Percentiles rank a stretch among this genome's conserved stretches.
phyloP scores from a whole-genome alignment of 2,113 vertebrate species.

The Sturnus vulgaris region DNA sequence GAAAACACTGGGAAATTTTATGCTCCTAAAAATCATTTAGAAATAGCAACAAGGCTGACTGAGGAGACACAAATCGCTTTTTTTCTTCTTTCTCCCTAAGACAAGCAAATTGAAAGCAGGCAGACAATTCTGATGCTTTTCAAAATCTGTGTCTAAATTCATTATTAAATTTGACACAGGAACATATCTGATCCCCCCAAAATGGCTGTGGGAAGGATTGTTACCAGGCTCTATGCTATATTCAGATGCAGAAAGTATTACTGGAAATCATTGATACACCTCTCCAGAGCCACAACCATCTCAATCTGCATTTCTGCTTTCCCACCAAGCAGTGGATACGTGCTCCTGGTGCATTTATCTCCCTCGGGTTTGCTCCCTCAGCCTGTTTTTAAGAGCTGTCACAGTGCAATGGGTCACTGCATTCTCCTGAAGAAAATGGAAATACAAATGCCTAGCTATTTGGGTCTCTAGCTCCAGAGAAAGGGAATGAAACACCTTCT shows the following conservation, averaged over 20 bases:
- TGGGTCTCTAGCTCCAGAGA: background rate
- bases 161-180: background rate
- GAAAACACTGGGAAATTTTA: background rate
- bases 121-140: background rate
- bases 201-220: background rate
- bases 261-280: background rate
- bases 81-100: background rate
- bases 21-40: background rate
- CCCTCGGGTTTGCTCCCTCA: background rate
- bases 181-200: background rate
- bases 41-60: background rate
- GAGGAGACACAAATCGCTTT: fast-evolving
- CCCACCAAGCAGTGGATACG: background rate
- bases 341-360: background rate
- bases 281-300: background rate
- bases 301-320: background rate
- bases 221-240: background rate
- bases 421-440: background rate
- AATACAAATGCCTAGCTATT: background rate
- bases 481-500: background rate
- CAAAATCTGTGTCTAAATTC: background rate
- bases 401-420: background rate
- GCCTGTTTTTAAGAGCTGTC: background rate
- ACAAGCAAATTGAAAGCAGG: background rate
- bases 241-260: background rate